These are phyloP conservation scores for Pyxicephalus adspersus DNA, from an alignment of 2,113 vertebrate genomes.

Conservation along the genomic window DNA sequence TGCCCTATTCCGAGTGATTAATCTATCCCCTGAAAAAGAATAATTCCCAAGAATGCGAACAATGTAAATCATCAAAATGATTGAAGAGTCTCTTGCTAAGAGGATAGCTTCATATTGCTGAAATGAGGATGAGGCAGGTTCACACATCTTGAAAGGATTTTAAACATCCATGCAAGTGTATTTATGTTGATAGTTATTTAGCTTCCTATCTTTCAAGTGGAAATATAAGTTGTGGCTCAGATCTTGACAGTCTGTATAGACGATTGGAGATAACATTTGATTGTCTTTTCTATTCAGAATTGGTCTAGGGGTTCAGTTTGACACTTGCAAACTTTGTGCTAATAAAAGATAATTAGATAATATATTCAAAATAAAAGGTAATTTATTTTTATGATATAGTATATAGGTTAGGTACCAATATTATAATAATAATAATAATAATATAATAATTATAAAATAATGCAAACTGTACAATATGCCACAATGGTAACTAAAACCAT, in stretches of 20 bases:
- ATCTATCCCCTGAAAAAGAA: slow-evolving; percentile 63
- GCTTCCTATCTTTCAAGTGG: slow-evolving; percentile 61
- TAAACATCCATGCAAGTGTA: slow-evolving; percentile 54
- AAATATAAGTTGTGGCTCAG: slow-evolving; percentile 61
- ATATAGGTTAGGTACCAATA: not conserved
- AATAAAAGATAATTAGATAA: slow-evolving; percentile 57
- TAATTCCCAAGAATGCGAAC: slow-evolving; percentile 56
- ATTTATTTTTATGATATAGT: not conserved
- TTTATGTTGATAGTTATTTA: slow-evolving; percentile 58
- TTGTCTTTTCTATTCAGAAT: slow-evolving; percentile 66
- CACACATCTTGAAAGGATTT: slow-evolving; percentile 59
- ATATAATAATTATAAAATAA: not conserved
- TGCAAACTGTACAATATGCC: not conserved
- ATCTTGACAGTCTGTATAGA: slow-evolving; percentile 58
- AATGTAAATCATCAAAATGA: slow-evolving; percentile 63
- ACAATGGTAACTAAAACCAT: not conserved
- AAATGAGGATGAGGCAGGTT: slow-evolving; percentile 59
- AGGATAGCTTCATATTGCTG: slow-evolving; percentile 59
- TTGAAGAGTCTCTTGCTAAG: slow-evolving; percentile 54
- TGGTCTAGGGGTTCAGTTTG: slow-evolving; percentile 50
- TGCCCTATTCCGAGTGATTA: slow-evolving; percentile 44
- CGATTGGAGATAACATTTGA: slow-evolving; percentile 66
- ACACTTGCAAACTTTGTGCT: slow-evolving; percentile 45
- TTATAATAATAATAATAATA: too few species aligned
- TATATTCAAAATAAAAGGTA: slow-evolving; percentile 18